Evolutionary conservation across 2,113 vertebrate genomes (phyloP), one percentile per base, ranked within the genome.

Genomic region (Antidorcas marsupialis): DNA sequence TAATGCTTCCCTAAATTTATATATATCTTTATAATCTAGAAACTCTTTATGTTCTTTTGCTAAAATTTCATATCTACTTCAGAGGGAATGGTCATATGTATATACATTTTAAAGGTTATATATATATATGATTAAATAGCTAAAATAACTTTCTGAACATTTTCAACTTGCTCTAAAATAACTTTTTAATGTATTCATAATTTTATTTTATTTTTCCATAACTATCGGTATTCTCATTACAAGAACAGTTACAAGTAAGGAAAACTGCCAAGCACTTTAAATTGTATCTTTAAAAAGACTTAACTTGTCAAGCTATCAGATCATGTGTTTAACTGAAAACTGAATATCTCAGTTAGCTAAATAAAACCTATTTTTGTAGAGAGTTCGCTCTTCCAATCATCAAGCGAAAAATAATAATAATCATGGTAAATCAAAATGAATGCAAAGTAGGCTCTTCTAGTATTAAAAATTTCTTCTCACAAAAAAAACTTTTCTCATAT

Each of bases 251-350:
- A 87, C 9, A 93, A 97, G 78, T 55, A 21, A 52, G 28, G 14
- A 36, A 92, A 95, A 79, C 5, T 95, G 16, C 36, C 27, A 89
- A 85, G 67, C 23, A 95, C 39, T 89, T 95, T 13, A 84, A 19
- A 45, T 87, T 62, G 0, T 95, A 92, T 50, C 76, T 89, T 94
- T 94, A 28, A 84, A 85, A 79, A 64, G 25, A 71, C 57, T 13
- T 39, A 97, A 88, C n/a, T 59, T 79, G n/a, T 67, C 67, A 92
- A 79, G 6, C 43, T 86, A 67, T 67, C 67, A 71, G 64, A 79
- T 92, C 89, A 84, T n/a, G 64, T 93, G 81, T 67, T 94, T 92
- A 89, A 93, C 59, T 57, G 39, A 57, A 95, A 43, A 79, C 47
- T 79, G 57, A 95, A 23, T 87, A 62, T 62, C 39, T 92, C 27